Conservation (phyloP, 2,113 vertebrate species). For the Donacobius atricapilla region DNA sequence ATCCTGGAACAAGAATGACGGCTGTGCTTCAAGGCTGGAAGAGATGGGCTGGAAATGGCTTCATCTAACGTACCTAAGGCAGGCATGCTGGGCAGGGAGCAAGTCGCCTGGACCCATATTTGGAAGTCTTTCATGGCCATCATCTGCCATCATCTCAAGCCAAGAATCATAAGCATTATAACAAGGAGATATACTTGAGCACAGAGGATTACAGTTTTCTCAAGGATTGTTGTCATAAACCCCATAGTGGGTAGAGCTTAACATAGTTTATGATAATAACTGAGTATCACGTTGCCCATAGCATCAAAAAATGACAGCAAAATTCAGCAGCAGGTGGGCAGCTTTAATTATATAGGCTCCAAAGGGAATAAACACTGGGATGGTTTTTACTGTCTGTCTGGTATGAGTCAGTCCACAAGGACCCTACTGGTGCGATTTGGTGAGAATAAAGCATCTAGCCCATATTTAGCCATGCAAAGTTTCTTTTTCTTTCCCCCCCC, state of each 20-base stretch:
- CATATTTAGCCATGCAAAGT: not conserved
- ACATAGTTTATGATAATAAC: conserved; percentile 60
- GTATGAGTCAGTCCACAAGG: conserved; percentile 30
- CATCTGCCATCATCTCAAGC: conserved; percentile 36
- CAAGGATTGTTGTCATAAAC: conserved; percentile 54
- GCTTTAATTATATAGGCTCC: conserved; percentile 64
- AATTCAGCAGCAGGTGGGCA: conserved; percentile 63
- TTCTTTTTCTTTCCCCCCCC: not conserved
- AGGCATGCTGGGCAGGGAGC: not conserved
- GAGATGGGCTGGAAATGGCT: not conserved
- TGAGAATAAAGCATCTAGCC: conserved; percentile 5
- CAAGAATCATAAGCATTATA: conserved; percentile 65
- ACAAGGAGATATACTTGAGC: conserved; percentile 60
- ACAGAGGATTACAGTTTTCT: conserved; percentile 61
- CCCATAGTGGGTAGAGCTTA: conserved; percentile 44
- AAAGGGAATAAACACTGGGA: conserved; percentile 48
- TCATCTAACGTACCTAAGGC: not conserved
- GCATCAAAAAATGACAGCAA: conserved; percentile 62
- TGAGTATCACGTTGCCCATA: conserved; percentile 50
- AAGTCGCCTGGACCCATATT: conserved; percentile 23
- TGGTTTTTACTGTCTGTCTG: conserved; percentile 56
- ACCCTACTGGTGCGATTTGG: not conserved
- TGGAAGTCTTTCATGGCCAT: conserved; percentile 34
- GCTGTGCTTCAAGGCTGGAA: not conserved
- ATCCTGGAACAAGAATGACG: not conserved